Base-by-base conservation (phyloP, 2,113 vertebrate genomes). In the Eulemur macaco region DNA sequence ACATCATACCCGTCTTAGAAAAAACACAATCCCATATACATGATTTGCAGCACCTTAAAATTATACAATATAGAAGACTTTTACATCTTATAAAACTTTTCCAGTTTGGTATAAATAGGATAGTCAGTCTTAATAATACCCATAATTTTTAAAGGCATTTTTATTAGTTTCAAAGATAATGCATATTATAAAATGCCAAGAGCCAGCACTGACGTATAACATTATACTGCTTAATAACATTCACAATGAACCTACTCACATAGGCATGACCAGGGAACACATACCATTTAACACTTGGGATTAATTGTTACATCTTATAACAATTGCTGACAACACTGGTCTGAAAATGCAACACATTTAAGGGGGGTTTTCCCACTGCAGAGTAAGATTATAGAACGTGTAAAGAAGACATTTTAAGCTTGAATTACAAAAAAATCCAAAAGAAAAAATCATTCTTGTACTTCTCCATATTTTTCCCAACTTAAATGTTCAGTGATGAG, bases 151-250 rank as follows among this genome's bases (percentile, higher is more conserved):
- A 86, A 88, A 45, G 66, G 45, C n/a, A 50, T 76, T 69, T 60
- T 27, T 37, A 89, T 56, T 68, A 37, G 27, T 56, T 92, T 50
- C 37, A 34, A 66, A 68, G n/a, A 69, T 1, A 42, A 34, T 21
- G 25, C 68, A 31, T 20, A 39, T 63, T 17, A 25, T 17, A 73
- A 52, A 25, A 27, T 5, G 17, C 25, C 17, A 66, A 56, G 39
- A 73, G 21, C 31, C 3, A 23, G 45, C 2, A 78, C 34, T 25
- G 25, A 64, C 8, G 7, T 17, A 2, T 2, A 11, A n/a, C 4
- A 1, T 1, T 1, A 8, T 1, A 3, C 9, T 15, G 27, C 56
- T 37, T 12, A n/a, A 1, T 1, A 18, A 25, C 39, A 0, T 12
- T 66, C 85, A 69, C 13, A 0, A 3, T 3, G 21, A 31, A 20